Conservation (phyloP, 2,113 vertebrate species). For the Patagioenas fasciata region DNA sequence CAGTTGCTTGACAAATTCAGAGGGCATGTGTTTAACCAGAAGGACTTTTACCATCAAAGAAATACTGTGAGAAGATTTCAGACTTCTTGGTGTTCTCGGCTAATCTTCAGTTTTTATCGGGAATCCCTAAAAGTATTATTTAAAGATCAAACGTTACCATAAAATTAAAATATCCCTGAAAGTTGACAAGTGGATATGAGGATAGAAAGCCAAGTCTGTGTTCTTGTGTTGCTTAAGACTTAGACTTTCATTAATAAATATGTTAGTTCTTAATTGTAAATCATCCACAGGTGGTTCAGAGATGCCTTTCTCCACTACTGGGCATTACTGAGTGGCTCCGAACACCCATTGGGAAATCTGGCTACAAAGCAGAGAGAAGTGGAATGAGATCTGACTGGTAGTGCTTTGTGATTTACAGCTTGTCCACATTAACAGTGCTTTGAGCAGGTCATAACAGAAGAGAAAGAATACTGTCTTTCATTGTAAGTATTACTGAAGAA, state of each 20-base stretch:
- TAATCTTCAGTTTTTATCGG: not conserved
- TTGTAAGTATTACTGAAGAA: not conserved
- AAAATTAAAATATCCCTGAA: not conserved
- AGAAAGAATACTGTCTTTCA: not conserved
- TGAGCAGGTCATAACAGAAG: not conserved
- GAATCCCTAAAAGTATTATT: not conserved
- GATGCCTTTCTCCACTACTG: not conserved
- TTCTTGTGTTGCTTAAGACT: not conserved
- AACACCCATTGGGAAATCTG: not conserved
- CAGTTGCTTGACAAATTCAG: not conserved
- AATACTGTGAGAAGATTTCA: not conserved
- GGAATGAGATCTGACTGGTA: not conserved
- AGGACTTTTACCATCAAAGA: not conserved
- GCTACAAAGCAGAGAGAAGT: not conserved
- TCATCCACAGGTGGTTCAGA: not conserved
- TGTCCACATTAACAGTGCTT: not conserved
- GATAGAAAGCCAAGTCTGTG: not conserved
- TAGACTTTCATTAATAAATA: not conserved
- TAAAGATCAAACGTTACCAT: not conserved
- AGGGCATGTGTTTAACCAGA: not conserved
- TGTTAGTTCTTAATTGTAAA: not conserved
- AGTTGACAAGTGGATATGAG: not conserved
- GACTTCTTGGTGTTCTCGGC: not conserved
- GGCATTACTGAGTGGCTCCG: not conserved
- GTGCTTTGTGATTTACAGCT: not conserved